Evolutionary conservation across 2,113 vertebrate species (phyloP), one percentile per base, ranked within the genome.

Genomic region (Pangasianodon gigas): DNA sequence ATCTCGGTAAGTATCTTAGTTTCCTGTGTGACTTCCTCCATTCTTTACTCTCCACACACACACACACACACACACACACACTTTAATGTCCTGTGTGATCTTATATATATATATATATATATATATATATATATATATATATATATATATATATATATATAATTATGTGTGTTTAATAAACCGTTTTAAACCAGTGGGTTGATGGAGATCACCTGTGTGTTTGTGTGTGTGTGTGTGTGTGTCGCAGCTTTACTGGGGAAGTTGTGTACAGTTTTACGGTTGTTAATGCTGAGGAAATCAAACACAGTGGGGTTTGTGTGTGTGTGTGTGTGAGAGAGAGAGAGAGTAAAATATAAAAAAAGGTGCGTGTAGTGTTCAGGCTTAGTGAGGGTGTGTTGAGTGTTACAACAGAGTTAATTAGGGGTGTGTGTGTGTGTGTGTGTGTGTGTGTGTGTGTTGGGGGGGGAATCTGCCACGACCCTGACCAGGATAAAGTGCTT

Each of bases 1-100:
- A 83, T 83, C 54, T 58, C n/a, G 16, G 81, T 83, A 58, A 83
- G 81, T 83, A 41, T 41, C 16, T 81, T 52, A 37, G 51, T 41
- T 81, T 81, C 46, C 46, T 41, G n/a, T 83, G 16, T 21, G n/a
- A 37, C 52, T 56, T 83, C 52, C 80, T 13, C 29, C 24, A 14
- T 26, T 77, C 74, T 44, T 19, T 41, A n/a, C 26, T 37, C 13
- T 18, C 29, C 77, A 51, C 41, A 46, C 74, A 14, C 75, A 51
- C 75, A 29, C 44, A 79, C 75, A 48, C 44, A 77, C 37, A 74
- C 29, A 69, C 71, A 24, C 14, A 41, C 69, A 26, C 7, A 11
- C 37, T 37, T 37, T 37, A 37, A 37, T 37, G 37, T 37, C 1
- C 37, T 37, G 37, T 37, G 37, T 37, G 37, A 37, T 37, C 1